These are phyloP conservation scores for Lepidochrysops patricia DNA, from an alignment of 2,888 invertebrate genomes.

Conservation along the genomic window DNA sequence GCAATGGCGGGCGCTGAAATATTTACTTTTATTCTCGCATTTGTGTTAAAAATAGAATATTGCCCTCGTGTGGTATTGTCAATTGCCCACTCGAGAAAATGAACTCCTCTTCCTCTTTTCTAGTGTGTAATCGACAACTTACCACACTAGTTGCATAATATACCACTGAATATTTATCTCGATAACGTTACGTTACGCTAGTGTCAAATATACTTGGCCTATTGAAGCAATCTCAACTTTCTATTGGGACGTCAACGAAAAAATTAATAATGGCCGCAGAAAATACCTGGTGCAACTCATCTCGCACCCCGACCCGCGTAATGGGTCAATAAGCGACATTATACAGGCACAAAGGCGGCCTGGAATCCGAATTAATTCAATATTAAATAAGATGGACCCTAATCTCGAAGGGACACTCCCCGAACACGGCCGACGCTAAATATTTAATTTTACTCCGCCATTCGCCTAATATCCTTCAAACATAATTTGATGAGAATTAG, in stretches of 20 bases:
- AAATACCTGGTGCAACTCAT: background rate
- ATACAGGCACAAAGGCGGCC: background rate
- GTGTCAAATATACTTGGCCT: too few relatives aligned
- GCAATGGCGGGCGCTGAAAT: too few relatives aligned
- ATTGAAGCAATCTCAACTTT: background rate
- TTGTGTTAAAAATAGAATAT: too few relatives aligned
- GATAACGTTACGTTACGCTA: too few relatives aligned
- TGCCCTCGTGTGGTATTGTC: too few relatives aligned
- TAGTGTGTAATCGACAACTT: too few relatives aligned
- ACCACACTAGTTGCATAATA: too few relatives aligned
- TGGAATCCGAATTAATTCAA: slow-evolving; percentile 1
- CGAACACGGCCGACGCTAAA: background rate
- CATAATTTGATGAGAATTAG: background rate
- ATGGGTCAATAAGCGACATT: background rate
- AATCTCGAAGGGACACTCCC: slow-evolving; percentile 5
- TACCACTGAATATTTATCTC: too few relatives aligned
- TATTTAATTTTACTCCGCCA: slow-evolving; percentile 6
- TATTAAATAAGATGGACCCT: slow-evolving; percentile 10
- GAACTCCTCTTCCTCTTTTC: too few relatives aligned
- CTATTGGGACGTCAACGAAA: background rate
- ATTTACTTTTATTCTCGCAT: too few relatives aligned
- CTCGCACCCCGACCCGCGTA: background rate
- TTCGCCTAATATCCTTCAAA: background rate
- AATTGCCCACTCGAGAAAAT: too few relatives aligned
- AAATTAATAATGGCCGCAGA: background rate